Base-by-base conservation (phyloP, 2,797 vertebrate genomes). In the Helarctos malayanus region DNA sequence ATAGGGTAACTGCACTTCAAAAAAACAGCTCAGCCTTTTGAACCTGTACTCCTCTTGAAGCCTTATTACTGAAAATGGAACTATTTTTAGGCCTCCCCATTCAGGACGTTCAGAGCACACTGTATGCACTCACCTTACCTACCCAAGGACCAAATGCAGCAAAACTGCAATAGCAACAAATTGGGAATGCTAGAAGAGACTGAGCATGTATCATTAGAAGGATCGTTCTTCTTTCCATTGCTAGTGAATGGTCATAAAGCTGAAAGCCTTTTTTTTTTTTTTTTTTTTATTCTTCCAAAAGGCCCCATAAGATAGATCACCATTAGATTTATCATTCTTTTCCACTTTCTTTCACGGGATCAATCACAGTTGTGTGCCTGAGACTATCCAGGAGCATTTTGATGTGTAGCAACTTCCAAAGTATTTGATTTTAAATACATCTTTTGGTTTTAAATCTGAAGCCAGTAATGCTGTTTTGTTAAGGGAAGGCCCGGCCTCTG, bases 11-110 rank as follows among this genome's bases (percentile, higher is more conserved):
- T 47, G 68, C 73, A 96, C 73, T 89, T 94, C n/a, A 86, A 56
- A 89, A 56, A 87, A 95, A 86, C 56, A 83, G 2, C 29, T 95
- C 12, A 6, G 27, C 59, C 56, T 38, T 95, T 35, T 61, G 91
- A 89, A 95, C 94, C 89, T 93, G 2, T 84, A 25, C 97, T 97
- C 52, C 29, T 95, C 95, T 69, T 63, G 54, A 85, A 97, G 56
- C 54, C 75, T 95, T 81, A 54, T 81, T 93, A 79, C 79, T 27
- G 27, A 75, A 90, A 93, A 73, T 73, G 56, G 27, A 71, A 49
- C 80, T 73, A 0, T 87, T 61, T 29, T 61, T 65, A 57, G 85
- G 29, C 47, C 3, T 73, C 18, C 65, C 3, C 35, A 16, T 59
- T 89, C 32, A 68, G 75, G 75, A 32, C 38, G 1, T 2, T 35